A percentile compares a stretch with the other conserved stretches of the same genome.
Conservation (phyloP, 2,888 invertebrate species). For the Limnephilus auricula region DNA sequence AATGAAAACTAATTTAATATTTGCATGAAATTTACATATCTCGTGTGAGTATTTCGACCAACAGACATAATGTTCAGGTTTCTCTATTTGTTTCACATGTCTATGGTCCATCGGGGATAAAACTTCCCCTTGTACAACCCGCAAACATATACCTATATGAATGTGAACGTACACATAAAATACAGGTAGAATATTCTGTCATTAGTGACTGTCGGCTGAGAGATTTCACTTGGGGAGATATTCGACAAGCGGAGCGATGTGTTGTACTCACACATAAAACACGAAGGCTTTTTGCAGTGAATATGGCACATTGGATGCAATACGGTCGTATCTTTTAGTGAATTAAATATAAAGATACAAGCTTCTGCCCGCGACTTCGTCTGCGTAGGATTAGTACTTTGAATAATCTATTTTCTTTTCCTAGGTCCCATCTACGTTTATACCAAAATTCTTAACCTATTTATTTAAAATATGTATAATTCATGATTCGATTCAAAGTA, state of each 20-base stretch:
- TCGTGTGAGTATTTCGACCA: neutral
- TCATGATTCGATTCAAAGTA: too few species aligned
- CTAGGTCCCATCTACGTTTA: too few species aligned
- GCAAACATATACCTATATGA: neutral
- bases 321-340: neutral
- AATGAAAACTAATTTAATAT: too few species aligned
- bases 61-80: neutral
- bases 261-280: neutral
- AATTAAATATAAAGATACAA: neutral
- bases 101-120: neutral
- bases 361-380: too few species aligned
- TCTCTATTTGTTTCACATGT: neutral
- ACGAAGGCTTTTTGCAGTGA: neutral
- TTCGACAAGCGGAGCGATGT: slow-evolving; percentile 30
- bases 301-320: neutral
- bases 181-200: slow-evolving; percentile 19
- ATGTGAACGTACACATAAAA: neutral
- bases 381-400: too few species aligned
- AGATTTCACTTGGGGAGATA: slow-evolving; percentile 36
- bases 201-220: slow-evolving; percentile 42
- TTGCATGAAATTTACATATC: too few species aligned
- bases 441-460: too few species aligned
- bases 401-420: too few species aligned
- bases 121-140: neutral
- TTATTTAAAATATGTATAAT: too few species aligned